Conservation (phyloP, 2,888 invertebrate genomes). For the Cistogaster globosa region DNA sequence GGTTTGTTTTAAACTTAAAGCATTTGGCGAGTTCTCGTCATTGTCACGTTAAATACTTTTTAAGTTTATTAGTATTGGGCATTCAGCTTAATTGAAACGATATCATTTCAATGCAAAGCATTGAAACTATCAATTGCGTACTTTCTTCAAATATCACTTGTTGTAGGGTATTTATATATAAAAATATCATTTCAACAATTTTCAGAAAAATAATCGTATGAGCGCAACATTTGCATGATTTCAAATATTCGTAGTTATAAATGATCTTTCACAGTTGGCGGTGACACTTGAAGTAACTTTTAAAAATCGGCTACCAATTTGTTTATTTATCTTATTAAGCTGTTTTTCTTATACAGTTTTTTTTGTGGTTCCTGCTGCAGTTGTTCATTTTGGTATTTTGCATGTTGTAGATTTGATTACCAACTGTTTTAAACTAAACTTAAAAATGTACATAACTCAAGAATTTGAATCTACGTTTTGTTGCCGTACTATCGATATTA, state of each 20-base stretch:
- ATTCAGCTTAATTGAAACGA: too few relatives aligned
- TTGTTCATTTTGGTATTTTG: constrained; percentile 65
- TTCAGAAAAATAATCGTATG: constrained; percentile 16
- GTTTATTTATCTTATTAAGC: constrained; percentile 56
- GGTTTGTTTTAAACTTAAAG: too few relatives aligned
- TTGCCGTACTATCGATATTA: constrained; percentile 61
- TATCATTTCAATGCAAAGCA: too few relatives aligned
- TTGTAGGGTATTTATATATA: constrained; percentile 20
- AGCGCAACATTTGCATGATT: constrained; percentile 60
- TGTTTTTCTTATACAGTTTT: constrained; percentile 7
- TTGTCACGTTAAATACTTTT: too few relatives aligned
- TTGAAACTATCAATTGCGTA: too few relatives aligned
- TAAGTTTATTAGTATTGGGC: too few relatives aligned
- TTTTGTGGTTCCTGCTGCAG: constrained; percentile 17
- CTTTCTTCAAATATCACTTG: neutral
- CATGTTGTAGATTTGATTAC: constrained; percentile 70
- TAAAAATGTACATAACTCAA: constrained; percentile 33
- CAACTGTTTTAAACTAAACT: constrained; percentile 62
- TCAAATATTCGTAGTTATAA: constrained; percentile 66
- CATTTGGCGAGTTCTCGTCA: too few relatives aligned
- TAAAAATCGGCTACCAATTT: constrained; percentile 71
- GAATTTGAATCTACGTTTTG: constrained; percentile 60
- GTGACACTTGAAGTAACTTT: constrained; percentile 70
- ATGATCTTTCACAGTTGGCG: constrained; percentile 71
- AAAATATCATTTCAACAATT: constrained; percentile 36